Percentiles rank a stretch among this genome's conserved stretches.
These are phyloP conservation scores for Drusus annulatus DNA, from an alignment of 1,140 invertebrate species.

Conservation along the genomic window DNA sequence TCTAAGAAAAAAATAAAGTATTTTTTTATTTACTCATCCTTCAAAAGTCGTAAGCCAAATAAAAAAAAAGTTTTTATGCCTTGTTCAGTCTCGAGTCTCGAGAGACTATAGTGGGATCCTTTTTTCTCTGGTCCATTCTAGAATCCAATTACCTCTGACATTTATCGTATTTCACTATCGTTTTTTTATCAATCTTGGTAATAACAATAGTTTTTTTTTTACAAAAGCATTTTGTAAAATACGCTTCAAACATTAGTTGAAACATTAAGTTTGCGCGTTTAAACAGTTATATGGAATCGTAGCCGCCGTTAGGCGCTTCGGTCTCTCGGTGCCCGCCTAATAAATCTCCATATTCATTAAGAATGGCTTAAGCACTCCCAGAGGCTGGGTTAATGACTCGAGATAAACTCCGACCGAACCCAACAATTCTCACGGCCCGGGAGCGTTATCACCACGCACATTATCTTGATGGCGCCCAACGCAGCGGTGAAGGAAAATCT, in stretches of 20 bases:
- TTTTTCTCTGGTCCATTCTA: too few species aligned
- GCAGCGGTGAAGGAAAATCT: not conserved
- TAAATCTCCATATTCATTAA: slow-evolving; percentile 59
- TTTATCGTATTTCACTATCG: too few species aligned
- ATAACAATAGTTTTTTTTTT: not conserved
- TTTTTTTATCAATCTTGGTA: too few species aligned
- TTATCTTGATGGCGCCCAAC: slow-evolving; percentile 8
- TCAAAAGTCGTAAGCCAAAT: too few species aligned
- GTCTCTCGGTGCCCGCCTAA: slow-evolving; percentile 29
- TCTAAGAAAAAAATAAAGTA: too few species aligned
- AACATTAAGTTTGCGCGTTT: slow-evolving; percentile 19
- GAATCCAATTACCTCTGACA: too few species aligned
- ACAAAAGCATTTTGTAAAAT: slow-evolving; percentile 4
- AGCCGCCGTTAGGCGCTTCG: not conserved
- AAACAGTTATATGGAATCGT: not conserved
- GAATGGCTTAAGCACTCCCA: slow-evolving; percentile 56
- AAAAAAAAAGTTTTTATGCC: too few species aligned
- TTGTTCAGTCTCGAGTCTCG: too few species aligned
- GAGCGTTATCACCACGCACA: slow-evolving; percentile 11
- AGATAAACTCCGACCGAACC: slow-evolving; percentile 51
- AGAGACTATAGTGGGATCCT: too few species aligned
- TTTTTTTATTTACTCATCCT: too few species aligned
- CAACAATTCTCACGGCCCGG: slow-evolving; percentile 30
- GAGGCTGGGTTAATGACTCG: slow-evolving; percentile 55
- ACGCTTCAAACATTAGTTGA: slow-evolving; percentile 23